These are phyloP conservation scores for Thamnophis elegans DNA, from an alignment of 2,797 vertebrate species.

Conservation along the genomic window DNA sequence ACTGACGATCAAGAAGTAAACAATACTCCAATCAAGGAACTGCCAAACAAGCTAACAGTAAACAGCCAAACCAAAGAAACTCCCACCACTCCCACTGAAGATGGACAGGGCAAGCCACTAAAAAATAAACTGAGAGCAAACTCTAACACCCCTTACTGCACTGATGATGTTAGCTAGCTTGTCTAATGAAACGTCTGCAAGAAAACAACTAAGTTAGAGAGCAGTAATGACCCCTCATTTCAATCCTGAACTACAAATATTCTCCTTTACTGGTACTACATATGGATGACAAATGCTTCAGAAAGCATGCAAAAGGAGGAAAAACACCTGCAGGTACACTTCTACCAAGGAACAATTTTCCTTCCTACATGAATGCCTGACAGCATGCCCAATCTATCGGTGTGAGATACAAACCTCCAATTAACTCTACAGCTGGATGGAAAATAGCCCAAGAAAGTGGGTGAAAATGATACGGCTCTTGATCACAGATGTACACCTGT, in stretches of 20 bases:
- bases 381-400: not conserved
- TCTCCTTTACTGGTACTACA: not conserved
- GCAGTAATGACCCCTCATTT: not conserved
- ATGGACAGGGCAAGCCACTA: too few species aligned
- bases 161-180: not conserved
- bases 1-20: too few species aligned
- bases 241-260: not conserved
- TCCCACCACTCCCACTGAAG: too few species aligned
- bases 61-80: too few species aligned
- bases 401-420: not conserved
- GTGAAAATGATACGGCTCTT: not conserved
- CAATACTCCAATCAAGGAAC: too few species aligned
- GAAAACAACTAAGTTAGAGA: not conserved
- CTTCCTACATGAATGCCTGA: not conserved
- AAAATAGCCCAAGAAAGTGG: not conserved
- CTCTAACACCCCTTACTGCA: not conserved
- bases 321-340: not conserved
- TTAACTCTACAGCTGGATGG: not conserved
- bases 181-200: not conserved
- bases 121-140: too few species aligned
- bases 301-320: not conserved
- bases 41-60: too few species aligned
- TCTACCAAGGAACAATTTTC: not conserved
- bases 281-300: not conserved
- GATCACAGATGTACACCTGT: not conserved